phyloP scores from a whole-genome alignment of 2,113 vertebrate genomes.

The Meles meles region DNA sequence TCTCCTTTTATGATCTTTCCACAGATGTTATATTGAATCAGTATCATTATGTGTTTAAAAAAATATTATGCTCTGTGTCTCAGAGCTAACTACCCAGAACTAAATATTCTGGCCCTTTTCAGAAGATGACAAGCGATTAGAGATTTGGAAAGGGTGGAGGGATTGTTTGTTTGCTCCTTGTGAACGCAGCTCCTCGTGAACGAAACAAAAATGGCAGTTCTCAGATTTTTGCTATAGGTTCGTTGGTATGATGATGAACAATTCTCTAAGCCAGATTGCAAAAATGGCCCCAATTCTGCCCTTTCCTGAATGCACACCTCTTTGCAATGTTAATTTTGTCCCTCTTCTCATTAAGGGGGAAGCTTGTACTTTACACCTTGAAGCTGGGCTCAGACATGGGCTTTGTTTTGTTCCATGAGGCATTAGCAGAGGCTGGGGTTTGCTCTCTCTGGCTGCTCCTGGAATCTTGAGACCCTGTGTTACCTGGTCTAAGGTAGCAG shows the following conservation, averaged over 20 bases:
- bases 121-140: background rate
- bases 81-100: constrained; percentile 38
- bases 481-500: background rate
- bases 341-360: background rate
- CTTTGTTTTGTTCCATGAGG: background rate
- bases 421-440: background rate
- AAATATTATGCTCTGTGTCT: constrained; percentile 44
- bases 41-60: constrained; percentile 42
- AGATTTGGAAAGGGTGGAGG: background rate
- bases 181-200: background rate
- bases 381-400: background rate
- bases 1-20: constrained; percentile 24
- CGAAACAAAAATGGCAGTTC: background rate
- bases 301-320: background rate
- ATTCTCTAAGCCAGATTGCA: background rate
- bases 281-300: background rate
- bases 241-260: background rate
- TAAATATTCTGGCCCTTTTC: background rate
- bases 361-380: background rate
- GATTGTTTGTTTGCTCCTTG: background rate
- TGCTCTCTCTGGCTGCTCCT: background rate
- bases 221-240: background rate
- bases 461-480: background rate
- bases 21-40: background rate
- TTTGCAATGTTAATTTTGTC: background rate